A percentile compares a stretch with the other conserved stretches of the same genome.
Conservation (phyloP, 2,888 invertebrate species). For the Laothoe populi region DNA sequence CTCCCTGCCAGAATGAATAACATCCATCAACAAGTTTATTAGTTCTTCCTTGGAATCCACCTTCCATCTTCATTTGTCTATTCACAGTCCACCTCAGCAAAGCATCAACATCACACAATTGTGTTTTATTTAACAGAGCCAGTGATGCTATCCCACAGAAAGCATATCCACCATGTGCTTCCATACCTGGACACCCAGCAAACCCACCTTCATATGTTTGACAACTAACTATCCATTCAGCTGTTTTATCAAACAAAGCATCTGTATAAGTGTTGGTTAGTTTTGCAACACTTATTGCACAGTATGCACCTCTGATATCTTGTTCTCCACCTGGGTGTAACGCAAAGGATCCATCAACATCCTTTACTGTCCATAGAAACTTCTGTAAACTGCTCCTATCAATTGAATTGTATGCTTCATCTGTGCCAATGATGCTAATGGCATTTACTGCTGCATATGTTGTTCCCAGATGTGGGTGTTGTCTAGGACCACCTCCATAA, state of each 20-base stretch:
- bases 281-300: conserved; percentile 96
- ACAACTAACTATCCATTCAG: conserved; percentile 97
- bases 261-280: conserved; percentile 91
- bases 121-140: conserved; percentile 90
- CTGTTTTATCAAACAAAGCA: conserved; percentile 92
- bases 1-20: conserved; percentile 99
- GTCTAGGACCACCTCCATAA: conserved; percentile 97
- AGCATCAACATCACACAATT: conserved; percentile 90
- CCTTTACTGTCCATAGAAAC: conserved; percentile 91
- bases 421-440: conserved; percentile 94
- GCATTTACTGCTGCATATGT: conserved; percentile 99
- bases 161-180: conserved; percentile 99
- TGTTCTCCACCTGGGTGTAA: conserved; percentile 97
- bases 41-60: conserved; percentile 98
- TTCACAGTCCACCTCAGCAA: conserved; percentile 94
- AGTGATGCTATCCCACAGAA: conserved; percentile 98
- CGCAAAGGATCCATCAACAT: conserved; percentile 94
- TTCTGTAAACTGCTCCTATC: conserved; percentile 90
- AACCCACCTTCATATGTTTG: conserved; percentile 99
- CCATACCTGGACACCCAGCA: conserved; percentile 94
- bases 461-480: conserved; percentile 96
- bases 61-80: conserved; percentile 96
- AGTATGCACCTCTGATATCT: conserved; percentile 98
- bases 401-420: conserved; percentile 94
- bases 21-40: conserved; percentile 99